Base-by-base conservation (phyloP, 2,888 invertebrate genomes). In the Volucella inanis region DNA sequence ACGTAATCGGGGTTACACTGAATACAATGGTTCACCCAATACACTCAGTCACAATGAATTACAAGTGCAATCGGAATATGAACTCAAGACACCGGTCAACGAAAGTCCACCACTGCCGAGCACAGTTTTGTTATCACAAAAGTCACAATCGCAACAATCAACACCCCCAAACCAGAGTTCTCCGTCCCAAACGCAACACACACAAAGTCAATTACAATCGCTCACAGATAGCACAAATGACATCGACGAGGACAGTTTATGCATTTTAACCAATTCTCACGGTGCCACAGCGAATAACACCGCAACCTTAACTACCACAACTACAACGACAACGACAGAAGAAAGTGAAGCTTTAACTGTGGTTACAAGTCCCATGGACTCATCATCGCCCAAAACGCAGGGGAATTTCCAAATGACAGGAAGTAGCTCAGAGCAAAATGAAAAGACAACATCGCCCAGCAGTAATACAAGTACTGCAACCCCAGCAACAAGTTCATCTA, bases 1-100 rank as follows among this genome's bases (percentile, higher is more conserved):
- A 12, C 93, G 93, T 81, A 95, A 95, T 90, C 93, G 94, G 22
- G 95, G 95, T 0, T 95, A 95, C 88, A 93, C 95, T 55, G 93
- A 95, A 88, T 95, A 95, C 88, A 94, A 95, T 8, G 94, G 92
- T 49, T 76, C 89, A 2, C 74, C 87, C 4, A 62, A 70, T 41
- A 82, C 72, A 62, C 50, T 64, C 38, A 77, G 62, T 78, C 62
- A 81, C 94, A 87, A 92, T 92, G 62, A 49, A 6, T 38, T 61
- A 62, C 43, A 47, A 84, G 76, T 49, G 89, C 68, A 72, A 59
- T 55, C 91, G 45, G 91, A 92, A 43, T 90, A 91, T 38, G 92
- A 92, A 71, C 88, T 90, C 52, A 92, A 92, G 81, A 93, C 93
- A 14, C 93, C 92, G 6, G 90, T 93, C 0, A 92, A 92, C 52